Evolutionary conservation across 2,113 vertebrate species (phyloP).

Genomic region (Zapus hudsonius): DNA sequence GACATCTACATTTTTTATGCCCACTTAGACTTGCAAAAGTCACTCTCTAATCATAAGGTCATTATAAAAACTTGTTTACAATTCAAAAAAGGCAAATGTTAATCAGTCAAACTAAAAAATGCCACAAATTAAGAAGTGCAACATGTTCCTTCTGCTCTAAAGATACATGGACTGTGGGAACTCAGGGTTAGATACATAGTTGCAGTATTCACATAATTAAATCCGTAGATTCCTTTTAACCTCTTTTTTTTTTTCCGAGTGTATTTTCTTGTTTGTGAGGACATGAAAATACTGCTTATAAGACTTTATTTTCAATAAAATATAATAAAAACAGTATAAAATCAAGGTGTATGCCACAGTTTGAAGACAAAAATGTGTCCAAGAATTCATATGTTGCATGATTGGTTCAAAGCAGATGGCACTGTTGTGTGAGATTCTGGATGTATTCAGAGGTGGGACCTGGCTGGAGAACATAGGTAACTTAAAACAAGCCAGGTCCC

Average conservation of each 20-base stretch:
- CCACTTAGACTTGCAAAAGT: conserved; percentile 39
- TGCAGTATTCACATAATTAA: conserved; percentile 46
- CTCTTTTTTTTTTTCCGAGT: neutral
- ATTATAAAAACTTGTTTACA: conserved; percentile 66
- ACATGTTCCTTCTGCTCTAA: neutral
- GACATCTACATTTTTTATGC: conserved; percentile 17
- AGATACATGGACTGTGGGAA: neutral
- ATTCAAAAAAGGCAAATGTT: conserved; percentile 61
- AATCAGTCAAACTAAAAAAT: conserved; percentile 64
- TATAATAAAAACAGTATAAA: neutral
- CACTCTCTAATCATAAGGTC: conserved; percentile 56
- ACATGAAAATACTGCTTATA: neutral
- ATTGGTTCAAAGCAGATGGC: neutral
- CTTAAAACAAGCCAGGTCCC: too few species aligned
- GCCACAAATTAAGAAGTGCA: conserved; percentile 47
- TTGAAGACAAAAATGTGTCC: neutral
- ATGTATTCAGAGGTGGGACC: neutral
- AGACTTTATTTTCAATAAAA: neutral
- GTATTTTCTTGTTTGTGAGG: neutral
- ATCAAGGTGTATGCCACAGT: neutral
- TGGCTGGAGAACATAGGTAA: neutral
- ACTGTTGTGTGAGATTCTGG: neutral
- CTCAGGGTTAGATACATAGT: neutral
- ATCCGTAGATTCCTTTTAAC: neutral
- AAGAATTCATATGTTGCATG: neutral